These are phyloP conservation scores for Julus scanicus DNA, from an alignment of 2,888 invertebrate species.

Conservation along the genomic window DNA sequence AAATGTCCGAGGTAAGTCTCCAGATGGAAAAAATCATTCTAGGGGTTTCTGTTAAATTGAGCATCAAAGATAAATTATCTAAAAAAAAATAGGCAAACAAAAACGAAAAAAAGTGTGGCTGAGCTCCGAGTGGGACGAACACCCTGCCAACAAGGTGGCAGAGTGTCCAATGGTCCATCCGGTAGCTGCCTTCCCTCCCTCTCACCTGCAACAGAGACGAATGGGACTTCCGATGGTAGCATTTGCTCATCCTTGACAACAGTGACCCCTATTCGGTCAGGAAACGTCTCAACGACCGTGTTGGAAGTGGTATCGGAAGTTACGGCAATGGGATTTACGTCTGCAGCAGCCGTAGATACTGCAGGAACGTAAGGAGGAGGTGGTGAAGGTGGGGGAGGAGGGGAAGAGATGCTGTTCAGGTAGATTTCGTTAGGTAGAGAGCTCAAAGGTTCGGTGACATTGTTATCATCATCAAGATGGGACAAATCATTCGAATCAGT, in stretches of 20 bases:
- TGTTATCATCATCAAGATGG: neutral
- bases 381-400: constrained; percentile 39
- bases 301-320: neutral
- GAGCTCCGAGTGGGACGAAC: constrained; percentile 7
- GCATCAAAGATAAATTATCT: neutral
- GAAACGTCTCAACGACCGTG: neutral
- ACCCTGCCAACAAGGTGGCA: neutral
- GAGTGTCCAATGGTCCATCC: constrained; percentile 10
- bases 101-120: constrained; percentile 48
- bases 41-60: neutral
- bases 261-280: neutral
- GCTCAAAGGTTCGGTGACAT: neutral
- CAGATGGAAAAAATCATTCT: neutral
- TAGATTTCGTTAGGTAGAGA: neutral
- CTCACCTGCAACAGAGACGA: constrained; percentile 49
- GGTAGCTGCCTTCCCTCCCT: constrained; percentile 26
- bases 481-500: neutral
- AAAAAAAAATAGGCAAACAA: constrained; percentile 27
- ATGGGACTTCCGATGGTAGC: constrained; percentile 1
- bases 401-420: neutral
- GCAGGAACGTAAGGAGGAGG: neutral
- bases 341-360: neutral
- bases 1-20: neutral
- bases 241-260: neutral
- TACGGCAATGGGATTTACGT: neutral